Evolutionary conservation across 2,888 invertebrate genomes (phyloP).

Genomic region (Tetragonisca angustula): DNA sequence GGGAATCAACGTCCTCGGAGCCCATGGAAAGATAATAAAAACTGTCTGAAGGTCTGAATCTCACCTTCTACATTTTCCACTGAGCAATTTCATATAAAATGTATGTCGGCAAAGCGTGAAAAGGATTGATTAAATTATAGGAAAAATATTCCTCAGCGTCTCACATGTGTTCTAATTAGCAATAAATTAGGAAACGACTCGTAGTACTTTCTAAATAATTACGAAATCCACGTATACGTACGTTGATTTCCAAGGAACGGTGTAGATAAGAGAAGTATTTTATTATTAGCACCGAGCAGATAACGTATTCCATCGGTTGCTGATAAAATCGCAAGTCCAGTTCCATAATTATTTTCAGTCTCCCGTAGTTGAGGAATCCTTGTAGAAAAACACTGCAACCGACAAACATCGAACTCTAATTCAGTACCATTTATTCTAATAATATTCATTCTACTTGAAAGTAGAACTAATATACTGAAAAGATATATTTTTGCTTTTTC

Average conservation of each 20-base stretch:
- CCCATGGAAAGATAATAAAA: not conserved
- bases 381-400: too few species aligned
- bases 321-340: not conserved
- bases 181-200: not conserved
- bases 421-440: too few species aligned
- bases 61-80: not conserved
- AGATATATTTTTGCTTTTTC: too few species aligned
- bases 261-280: not conserved
- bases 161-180: not conserved
- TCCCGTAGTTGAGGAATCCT: too few species aligned
- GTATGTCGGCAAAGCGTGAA: slow-evolving; percentile 1
- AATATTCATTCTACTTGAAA: too few species aligned
- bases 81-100: not conserved
- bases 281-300: not conserved
- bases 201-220: not conserved
- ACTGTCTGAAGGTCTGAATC: slow-evolving; percentile 1
- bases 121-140: not conserved
- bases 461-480: too few species aligned
- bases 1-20: not conserved
- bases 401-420: too few species aligned
- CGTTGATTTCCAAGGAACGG: not conserved
- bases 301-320: not conserved
- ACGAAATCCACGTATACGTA: not conserved
- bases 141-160: not conserved
- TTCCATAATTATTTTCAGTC: too few species aligned